Evolutionary conservation across 2,888 invertebrate genomes (phyloP), one percentile per base, ranked within the genome.

Genomic region (Metacarcinus magister): DNA sequence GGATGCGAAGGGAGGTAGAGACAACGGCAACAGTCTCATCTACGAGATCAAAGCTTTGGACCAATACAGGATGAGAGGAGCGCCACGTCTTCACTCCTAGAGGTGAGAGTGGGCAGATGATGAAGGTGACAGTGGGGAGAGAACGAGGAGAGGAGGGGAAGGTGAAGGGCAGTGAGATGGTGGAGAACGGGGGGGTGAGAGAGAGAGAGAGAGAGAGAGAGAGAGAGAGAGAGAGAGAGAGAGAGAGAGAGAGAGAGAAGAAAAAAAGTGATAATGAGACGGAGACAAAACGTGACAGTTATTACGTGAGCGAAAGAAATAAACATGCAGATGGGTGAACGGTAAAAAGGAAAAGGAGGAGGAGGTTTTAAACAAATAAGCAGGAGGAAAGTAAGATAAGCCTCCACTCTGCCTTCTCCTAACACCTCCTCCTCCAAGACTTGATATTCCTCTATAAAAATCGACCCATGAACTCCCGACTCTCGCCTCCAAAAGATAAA

Each of bases 381-480:
- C 32, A 82, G 32, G 32, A 82, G 82, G 32, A 82, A 10, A 10
- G 19, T 0, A 23, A 32, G 82, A 32, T 32, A 32, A 82, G 32
- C 4, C 28, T 82, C 13, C 82, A 19, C 32, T 28, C 75, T 2
- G 0, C 28, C 48, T 28, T 32, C 48, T 92, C 92, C 13, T 92
- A 8, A 2, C n/a, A 67, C 23, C 67, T 3, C 23, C 67, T n/a
- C n/a, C 67, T n/a, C 67, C 23, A 67, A 67, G 54, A n/a, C 13
- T 67, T n/a, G n/a, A 67, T n/a, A n/a, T 67, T 67, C 32, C 82
- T 32, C 82, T 82, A 82, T 32, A 82, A 28, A 82, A 82, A 82
- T 82, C 32, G 82, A 82, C 32, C 82, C 7, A n/a, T 16, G 10
- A 5, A 67, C 67, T 23, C 19, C 67, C 16, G 67, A 67, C 67